Conservation (phyloP, 2,888 invertebrate species). For the Sipha maydis region DNA sequence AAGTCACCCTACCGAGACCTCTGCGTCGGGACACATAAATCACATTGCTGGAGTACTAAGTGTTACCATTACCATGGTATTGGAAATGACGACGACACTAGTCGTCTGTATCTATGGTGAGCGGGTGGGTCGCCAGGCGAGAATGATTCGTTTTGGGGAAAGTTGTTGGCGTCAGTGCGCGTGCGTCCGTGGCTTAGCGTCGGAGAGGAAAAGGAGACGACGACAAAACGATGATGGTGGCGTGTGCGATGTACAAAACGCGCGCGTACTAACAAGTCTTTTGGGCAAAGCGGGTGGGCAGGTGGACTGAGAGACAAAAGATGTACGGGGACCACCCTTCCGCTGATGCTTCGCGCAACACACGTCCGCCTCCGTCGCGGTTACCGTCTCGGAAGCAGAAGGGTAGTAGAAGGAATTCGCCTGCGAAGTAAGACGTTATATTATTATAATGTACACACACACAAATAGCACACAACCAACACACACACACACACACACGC, state of each 20-base stretch:
- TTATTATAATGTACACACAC: constrained; percentile 5
- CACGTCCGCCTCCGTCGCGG: too few species aligned
- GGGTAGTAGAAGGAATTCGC: constrained; percentile 5
- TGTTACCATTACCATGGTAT: not conserved
- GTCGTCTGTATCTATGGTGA: not conserved
- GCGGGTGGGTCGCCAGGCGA: not conserved
- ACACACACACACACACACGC: too few species aligned
- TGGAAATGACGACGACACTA: not conserved
- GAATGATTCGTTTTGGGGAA: not conserved
- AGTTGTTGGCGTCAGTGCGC: not conserved
- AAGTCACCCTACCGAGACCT: not conserved
- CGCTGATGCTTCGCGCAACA: not conserved
- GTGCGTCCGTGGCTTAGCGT: not conserved
- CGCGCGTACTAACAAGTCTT: not conserved
- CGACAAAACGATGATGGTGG: constrained; percentile 21
- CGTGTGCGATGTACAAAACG: constrained; percentile 23
- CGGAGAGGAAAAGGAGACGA: not conserved
- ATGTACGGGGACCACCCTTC: not conserved
- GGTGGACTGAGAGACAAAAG: constrained; percentile 25
- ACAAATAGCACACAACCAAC: too few species aligned
- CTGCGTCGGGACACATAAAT: not conserved
- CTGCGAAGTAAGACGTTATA: constrained; percentile 56
- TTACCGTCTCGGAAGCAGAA: too few species aligned
- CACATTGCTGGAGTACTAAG: not conserved
- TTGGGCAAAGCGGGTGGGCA: not conserved